Percentiles rank a stretch among this genome's conserved stretches.
Conservation (phyloP, 2,888 invertebrate species). For the Megalurothrips usitatus region DNA sequence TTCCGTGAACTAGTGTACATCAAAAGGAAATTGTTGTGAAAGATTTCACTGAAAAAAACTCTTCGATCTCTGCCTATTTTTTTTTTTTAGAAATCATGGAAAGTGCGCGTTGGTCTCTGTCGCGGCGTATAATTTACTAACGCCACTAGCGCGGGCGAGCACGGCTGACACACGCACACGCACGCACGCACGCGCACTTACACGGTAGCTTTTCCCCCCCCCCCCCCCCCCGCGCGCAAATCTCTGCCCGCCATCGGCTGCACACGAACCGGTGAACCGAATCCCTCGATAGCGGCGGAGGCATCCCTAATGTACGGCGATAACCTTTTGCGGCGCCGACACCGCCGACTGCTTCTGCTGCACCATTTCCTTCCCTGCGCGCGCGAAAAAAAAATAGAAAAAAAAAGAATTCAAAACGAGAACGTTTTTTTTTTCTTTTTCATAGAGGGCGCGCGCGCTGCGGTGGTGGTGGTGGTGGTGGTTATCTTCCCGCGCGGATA, state of each 20-base stretch:
- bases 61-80: too few relatives aligned
- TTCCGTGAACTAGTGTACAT: too few relatives aligned
- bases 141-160: background rate
- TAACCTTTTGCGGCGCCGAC: background rate
- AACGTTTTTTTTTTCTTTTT: too few relatives aligned
- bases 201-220: background rate
- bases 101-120: too few relatives aligned
- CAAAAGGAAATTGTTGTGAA: too few relatives aligned
- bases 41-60: too few relatives aligned
- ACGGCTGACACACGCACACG: background rate
- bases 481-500: background rate
- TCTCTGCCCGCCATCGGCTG: background rate
- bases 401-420: background rate
- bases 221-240: background rate
- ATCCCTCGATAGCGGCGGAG: background rate
- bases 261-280: background rate
- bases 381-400: background rate
- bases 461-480: background rate
- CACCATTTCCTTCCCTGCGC: background rate
- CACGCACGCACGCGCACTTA: background rate
- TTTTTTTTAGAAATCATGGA: too few relatives aligned
- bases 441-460: background rate
- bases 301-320: conserved; percentile 1
- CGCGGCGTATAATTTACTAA: too few relatives aligned
- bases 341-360: background rate